Evolutionary conservation across 2,113 vertebrate species (phyloP).

Genomic region (Oxyura jamaicensis): DNA sequence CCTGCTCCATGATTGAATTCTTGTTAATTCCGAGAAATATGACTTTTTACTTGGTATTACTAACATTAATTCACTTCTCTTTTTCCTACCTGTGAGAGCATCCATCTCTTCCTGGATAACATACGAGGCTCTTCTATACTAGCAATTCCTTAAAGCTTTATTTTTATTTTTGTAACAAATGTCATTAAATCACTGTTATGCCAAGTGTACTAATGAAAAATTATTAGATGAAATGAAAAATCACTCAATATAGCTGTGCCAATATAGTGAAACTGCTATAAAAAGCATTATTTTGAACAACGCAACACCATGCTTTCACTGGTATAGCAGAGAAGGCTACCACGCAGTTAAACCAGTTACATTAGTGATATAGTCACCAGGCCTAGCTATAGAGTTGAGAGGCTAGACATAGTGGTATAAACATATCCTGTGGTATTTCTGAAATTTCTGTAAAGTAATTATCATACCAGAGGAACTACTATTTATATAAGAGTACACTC

Average conservation of each 20-base stretch:
- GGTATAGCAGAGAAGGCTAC: neutral
- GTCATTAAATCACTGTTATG: neutral
- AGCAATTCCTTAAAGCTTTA: slow-evolving; percentile 9
- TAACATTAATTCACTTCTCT: slow-evolving; percentile 39
- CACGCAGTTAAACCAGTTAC: neutral
- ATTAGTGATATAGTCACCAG: neutral
- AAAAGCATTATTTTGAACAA: neutral
- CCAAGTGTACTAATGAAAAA: slow-evolving; percentile 11
- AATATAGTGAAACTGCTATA: neutral
- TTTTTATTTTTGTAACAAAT: slow-evolving; percentile 28
- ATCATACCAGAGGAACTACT: neutral
- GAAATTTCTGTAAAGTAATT: neutral
- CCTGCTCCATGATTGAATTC: neutral
- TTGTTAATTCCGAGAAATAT: neutral
- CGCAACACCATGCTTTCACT: neutral
- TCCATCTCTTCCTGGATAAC: slow-evolving; percentile 2
- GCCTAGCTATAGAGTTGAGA: neutral
- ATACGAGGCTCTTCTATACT: neutral
- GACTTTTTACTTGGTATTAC: slow-evolving; percentile 3
- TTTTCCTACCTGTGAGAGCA: neutral
- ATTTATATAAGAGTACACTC: neutral
- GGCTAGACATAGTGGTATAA: neutral
- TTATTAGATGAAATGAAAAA: neutral
- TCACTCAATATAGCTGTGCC: neutral
- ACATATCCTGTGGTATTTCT: neutral